A percentile compares a stretch with the other conserved stretches of the same genome.
These are phyloP conservation scores for Andrena bucephala DNA, from an alignment of 2,888 invertebrate species.

Conservation along the genomic window DNA sequence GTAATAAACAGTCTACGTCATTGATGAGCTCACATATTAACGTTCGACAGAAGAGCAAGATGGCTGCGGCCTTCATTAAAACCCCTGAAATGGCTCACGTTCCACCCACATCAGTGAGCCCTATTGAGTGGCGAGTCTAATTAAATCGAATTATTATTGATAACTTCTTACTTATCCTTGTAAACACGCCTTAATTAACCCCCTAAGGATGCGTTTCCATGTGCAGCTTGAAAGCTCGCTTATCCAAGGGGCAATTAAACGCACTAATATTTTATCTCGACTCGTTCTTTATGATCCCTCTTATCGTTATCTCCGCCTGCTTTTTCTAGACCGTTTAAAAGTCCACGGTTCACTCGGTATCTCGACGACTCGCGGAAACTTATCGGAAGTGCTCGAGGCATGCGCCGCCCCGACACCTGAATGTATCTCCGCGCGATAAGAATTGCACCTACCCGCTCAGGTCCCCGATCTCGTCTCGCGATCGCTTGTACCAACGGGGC, in stretches of 20 bases:
- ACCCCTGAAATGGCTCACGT: too few relatives aligned
- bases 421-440: slow-evolving; percentile 41
- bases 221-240: background rate
- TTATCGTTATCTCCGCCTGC: slow-evolving; percentile 23
- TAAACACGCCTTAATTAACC: background rate
- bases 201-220: too few relatives aligned
- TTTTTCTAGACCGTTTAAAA: slow-evolving; percentile 11
- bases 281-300: background rate
- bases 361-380: slow-evolving; percentile 9
- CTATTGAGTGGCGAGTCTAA: too few relatives aligned
- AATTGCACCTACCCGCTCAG: slow-evolving; percentile 31
- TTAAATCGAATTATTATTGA: too few relatives aligned
- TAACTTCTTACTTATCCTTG: background rate
- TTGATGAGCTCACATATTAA: too few relatives aligned
- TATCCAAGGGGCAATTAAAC: background rate
- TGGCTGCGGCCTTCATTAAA: too few relatives aligned
- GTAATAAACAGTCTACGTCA: too few relatives aligned
- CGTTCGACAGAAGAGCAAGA: too few relatives aligned
- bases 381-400: slow-evolving; percentile 18
- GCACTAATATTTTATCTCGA: background rate
- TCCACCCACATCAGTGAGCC: too few relatives aligned
- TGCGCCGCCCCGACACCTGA: slow-evolving; percentile 25
- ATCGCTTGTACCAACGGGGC: slow-evolving; percentile 15
- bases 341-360: background rate
- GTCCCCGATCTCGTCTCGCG: slow-evolving; percentile 22